Percentiles rank a stretch among this genome's conserved stretches.
phyloP scores from a whole-genome alignment of 2,888 invertebrate genomes.

The Prenolepis imparis region DNA sequence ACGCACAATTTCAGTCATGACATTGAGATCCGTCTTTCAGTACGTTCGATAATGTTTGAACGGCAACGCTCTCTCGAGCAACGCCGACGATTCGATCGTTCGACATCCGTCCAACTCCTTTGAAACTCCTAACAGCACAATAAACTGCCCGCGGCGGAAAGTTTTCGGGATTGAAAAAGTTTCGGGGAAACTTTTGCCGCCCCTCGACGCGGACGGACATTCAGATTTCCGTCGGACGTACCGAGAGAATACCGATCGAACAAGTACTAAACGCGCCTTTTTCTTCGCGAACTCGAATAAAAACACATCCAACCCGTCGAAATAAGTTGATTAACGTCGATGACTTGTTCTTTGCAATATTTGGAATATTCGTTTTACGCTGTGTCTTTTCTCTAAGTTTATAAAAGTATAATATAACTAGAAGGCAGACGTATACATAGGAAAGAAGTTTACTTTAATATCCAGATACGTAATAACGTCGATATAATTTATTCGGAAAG shows the following conservation, averaged over 20 bases:
- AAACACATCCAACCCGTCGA: slow-evolving; percentile 18
- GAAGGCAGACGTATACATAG: background rate
- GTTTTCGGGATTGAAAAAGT: slow-evolving; percentile 84
- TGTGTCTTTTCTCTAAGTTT: background rate
- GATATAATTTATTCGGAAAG: background rate
- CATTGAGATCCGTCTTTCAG: slow-evolving; percentile 26
- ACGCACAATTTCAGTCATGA: slow-evolving; percentile 22
- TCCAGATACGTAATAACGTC: background rate
- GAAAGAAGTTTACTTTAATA: background rate
- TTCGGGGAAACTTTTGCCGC: slow-evolving; percentile 75
- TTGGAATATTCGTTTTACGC: background rate
- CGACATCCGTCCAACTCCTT: slow-evolving; percentile 73
- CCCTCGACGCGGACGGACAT: slow-evolving; percentile 71
- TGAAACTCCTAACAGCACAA: slow-evolving; percentile 80
- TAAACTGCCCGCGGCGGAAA: slow-evolving; percentile 78
- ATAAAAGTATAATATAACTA: background rate
- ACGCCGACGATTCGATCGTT: slow-evolving; percentile 63
- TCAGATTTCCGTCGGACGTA: slow-evolving; percentile 79
- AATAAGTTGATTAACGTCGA: slow-evolving; percentile 38
- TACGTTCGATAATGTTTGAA: slow-evolving; percentile 27
- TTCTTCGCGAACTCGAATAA: slow-evolving; percentile 46
- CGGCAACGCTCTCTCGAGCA: slow-evolving; percentile 45
- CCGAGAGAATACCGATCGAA: slow-evolving; percentile 72
- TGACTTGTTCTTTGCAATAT: slow-evolving; percentile 2
- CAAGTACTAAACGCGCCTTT: slow-evolving; percentile 69